Percentiles rank a stretch among this genome's conserved stretches.
phyloP scores from a whole-genome alignment of 2,888 invertebrate genomes.

The Drosophila sordidapex region DNA sequence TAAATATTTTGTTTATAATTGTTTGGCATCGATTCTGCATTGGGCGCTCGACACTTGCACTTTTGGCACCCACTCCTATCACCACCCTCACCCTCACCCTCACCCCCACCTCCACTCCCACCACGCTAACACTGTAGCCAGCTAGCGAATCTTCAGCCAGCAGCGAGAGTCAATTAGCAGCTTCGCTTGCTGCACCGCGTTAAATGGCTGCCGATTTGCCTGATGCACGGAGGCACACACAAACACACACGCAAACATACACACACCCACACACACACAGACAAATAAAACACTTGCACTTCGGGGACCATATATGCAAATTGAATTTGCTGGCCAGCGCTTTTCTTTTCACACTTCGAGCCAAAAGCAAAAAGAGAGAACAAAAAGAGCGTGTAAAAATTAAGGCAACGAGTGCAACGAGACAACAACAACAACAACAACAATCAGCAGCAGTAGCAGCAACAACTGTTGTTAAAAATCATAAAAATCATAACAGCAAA shows the following conservation, averaged over 20 bases:
- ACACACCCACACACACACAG: conserved; percentile 26
- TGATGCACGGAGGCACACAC: conserved; percentile 8
- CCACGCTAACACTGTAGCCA: background rate
- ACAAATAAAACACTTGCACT: conserved; percentile 5
- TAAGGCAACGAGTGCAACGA: conserved; percentile 57
- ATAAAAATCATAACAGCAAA: conserved; percentile 72
- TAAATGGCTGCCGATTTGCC: conserved; percentile 67
- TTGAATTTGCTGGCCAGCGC: conserved; percentile 70
- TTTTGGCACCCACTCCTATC: conserved; percentile 29
- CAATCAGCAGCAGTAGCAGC: conserved; percentile 3
- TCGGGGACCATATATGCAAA: conserved; percentile 71
- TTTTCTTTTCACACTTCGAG: conserved; percentile 68
- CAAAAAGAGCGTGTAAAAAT: conserved; percentile 43
- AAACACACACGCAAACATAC: conserved; percentile 6
- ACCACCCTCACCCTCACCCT: background rate
- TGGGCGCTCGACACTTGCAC: conserved; percentile 46
- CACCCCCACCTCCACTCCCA: background rate
- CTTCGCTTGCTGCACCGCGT: conserved; percentile 57
- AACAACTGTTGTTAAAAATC: conserved; percentile 51
- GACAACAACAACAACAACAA: conserved; percentile 29
- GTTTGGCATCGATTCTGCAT: conserved; percentile 42
- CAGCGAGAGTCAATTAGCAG: conserved; percentile 71
- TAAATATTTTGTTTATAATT: conserved; percentile 51
- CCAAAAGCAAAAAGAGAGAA: conserved; percentile 26
- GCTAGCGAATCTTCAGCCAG: conserved; percentile 5